Conservation (phyloP, 2,888 invertebrate species). For the Polydrusus tereticollis region DNA sequence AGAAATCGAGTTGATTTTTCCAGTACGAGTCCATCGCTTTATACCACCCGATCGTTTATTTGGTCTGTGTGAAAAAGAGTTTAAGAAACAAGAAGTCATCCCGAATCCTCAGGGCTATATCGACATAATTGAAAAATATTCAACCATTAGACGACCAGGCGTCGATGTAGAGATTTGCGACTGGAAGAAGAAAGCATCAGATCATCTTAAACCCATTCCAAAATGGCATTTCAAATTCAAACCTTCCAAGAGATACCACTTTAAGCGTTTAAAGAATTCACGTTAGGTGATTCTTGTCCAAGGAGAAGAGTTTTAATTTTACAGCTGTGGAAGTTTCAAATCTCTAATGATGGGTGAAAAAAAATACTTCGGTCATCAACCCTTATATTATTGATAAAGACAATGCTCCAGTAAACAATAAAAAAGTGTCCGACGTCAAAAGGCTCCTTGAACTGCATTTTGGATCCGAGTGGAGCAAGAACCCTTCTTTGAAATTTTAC, state of each 20-base stretch:
- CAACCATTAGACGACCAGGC: not conserved
- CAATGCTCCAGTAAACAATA: not conserved
- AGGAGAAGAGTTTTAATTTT: not conserved
- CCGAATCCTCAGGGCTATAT: not conserved
- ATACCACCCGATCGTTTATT: not conserved
- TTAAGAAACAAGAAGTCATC: not conserved
- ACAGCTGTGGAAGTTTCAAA: not conserved
- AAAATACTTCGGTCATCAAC: not conserved
- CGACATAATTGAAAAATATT: not conserved
- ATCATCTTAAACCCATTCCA: not conserved
- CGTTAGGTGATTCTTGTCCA: not conserved
- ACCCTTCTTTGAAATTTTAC: not conserved
- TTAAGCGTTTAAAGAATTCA: no score
- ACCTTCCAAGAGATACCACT: no score
- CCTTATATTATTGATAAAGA: not conserved
- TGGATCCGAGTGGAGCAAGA: not conserved
- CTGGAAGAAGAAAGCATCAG: not conserved
- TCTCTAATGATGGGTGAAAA: not conserved
- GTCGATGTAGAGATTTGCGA: not conserved
- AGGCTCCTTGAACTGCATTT: not conserved
- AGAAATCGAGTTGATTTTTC: not conserved
- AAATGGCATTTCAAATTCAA: not conserved
- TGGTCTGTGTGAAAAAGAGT: conserved; percentile 1
- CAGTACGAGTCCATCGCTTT: not conserved
- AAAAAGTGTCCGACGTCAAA: not conserved